Conservation (phyloP, 2,797 vertebrate species). For the Protosalanx chinensis region DNA sequence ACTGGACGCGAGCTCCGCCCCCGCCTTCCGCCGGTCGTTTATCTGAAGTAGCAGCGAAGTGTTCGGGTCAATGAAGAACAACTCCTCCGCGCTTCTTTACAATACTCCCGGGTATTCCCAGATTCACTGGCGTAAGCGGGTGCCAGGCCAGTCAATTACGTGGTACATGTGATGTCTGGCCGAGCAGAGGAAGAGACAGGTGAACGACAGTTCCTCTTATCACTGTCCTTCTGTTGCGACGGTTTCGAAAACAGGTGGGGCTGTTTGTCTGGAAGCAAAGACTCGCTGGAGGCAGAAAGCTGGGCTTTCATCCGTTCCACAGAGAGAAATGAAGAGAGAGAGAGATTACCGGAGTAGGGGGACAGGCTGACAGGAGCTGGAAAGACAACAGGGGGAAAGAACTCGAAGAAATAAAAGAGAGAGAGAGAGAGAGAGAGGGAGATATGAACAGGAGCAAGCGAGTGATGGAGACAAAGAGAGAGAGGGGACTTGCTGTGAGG, state of each 20-base stretch:
- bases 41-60: conserved; percentile 40
- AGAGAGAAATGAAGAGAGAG: conserved; percentile 2
- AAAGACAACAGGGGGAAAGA: not conserved
- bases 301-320: conserved; percentile 12
- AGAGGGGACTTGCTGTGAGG: conserved; percentile 36
- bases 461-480: not conserved
- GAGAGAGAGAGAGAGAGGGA: not conserved
- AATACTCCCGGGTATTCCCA: conserved; percentile 45
- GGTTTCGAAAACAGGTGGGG: conserved; percentile 63
- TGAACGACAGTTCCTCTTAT: conserved; percentile 63
- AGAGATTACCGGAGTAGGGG: not conserved
- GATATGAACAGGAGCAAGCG: not conserved
- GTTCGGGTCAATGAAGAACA: conserved; percentile 64
- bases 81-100: conserved; percentile 50
- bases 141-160: conserved; percentile 63
- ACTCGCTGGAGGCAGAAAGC: conserved; percentile 38
- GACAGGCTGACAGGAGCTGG: not conserved
- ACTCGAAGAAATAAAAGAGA: not conserved
- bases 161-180: conserved; percentile 55
- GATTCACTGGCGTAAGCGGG: conserved; percentile 44
- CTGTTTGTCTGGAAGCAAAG: conserved; percentile 62
- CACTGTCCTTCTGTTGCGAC: conserved; percentile 64
- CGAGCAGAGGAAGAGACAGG: conserved; percentile 62
- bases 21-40: no score
- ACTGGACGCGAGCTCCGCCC: no score